Percentiles rank a stretch among this genome's conserved stretches.
These are phyloP conservation scores for Ceraclea dissimilis DNA, from an alignment of 2,888 invertebrate species.

Conservation along the genomic window DNA sequence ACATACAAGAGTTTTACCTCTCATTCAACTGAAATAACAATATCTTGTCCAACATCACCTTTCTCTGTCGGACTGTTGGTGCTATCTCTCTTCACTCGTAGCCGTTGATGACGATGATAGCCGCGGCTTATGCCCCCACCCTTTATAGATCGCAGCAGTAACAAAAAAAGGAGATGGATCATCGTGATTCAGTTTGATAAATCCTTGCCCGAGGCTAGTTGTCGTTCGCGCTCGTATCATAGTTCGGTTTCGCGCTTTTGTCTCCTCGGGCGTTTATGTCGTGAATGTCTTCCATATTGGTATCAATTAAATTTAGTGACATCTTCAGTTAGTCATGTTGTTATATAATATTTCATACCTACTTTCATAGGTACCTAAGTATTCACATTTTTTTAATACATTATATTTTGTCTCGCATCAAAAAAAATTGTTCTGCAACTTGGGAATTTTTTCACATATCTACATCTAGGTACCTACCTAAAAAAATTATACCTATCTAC, in stretches of 20 bases:
- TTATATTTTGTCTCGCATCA: no score
- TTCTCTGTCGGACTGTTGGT: not conserved
- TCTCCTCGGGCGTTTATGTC: constrained; percentile 2
- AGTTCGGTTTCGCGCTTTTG: not conserved
- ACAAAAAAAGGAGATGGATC: constrained; percentile 1
- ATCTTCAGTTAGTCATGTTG: not conserved
- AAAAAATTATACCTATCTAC: no score
- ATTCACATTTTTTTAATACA: not conserved
- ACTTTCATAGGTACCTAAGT: not conserved
- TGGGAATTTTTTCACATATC: no score
- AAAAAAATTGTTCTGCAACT: no score
- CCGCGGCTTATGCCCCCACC: not conserved
- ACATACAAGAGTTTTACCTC: no score
- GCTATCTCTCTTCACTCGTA: not conserved
- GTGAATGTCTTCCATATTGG: constrained; percentile 1
- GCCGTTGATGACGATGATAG: not conserved
- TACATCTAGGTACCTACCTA: no score
- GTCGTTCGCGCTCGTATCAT: constrained; percentile 1
- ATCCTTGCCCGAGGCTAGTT: constrained; percentile 13
- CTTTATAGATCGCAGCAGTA: not conserved
- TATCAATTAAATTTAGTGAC: constrained; percentile 7
- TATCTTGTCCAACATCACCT: not conserved
- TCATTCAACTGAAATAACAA: not conserved
- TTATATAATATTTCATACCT: not conserved
- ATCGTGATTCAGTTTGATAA: constrained; percentile 13